Conservation (phyloP, 2,113 vertebrate genomes). For the Mobula hypostoma region DNA sequence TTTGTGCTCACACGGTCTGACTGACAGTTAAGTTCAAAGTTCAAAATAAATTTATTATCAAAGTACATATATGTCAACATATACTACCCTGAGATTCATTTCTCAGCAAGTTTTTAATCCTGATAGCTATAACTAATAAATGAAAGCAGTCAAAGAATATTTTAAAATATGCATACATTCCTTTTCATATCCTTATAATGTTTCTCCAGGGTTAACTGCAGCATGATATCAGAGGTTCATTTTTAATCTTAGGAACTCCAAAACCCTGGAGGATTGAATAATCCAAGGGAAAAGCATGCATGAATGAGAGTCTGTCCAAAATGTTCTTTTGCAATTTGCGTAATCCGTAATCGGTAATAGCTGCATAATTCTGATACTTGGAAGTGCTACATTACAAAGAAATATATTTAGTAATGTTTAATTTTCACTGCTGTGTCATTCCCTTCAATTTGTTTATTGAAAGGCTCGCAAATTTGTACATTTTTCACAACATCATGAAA, state of each 20-base stretch:
- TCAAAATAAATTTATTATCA: too few species aligned
- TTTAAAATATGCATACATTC: not conserved
- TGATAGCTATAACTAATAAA: not conserved
- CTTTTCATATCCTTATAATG: not conserved
- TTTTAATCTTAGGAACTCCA: not conserved
- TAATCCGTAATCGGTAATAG: not conserved
- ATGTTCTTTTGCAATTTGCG: not conserved
- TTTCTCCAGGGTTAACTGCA: not conserved
- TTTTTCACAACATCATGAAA: not conserved
- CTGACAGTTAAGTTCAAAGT: not conserved
- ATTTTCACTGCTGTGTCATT: not conserved
- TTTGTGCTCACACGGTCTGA: not conserved
- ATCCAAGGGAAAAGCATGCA: not conserved
- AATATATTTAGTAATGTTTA: not conserved
- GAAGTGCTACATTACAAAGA: not conserved
- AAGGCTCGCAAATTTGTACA: not conserved
- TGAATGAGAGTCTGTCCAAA: not conserved
- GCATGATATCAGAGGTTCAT: not conserved
- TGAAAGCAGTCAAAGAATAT: not conserved
- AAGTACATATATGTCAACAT: too few species aligned
- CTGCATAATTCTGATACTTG: not conserved
- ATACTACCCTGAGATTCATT: too few species aligned
- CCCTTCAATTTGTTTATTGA: not conserved
- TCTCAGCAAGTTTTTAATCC: not conserved
- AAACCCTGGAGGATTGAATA: not conserved